Conservation (phyloP, 1,140 invertebrate species). For the Aphelinus certus region DNA sequence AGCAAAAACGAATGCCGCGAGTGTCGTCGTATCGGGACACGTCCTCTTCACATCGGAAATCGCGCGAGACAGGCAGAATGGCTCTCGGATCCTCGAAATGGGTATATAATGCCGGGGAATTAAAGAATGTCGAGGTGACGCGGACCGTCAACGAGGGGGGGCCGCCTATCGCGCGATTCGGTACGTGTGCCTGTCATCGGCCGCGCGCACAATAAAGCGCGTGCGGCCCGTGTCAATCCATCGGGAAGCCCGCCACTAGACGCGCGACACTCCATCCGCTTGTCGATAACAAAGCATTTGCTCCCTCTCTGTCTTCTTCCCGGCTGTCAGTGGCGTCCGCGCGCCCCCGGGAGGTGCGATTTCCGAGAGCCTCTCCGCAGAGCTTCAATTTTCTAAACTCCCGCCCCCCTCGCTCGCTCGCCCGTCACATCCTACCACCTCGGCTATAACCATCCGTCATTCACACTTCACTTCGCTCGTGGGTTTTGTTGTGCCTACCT, state of each 20-base stretch:
- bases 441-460: constrained; percentile 24
- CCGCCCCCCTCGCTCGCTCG: neutral
- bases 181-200: neutral
- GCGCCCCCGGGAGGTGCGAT: neutral
- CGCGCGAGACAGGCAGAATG: too few species aligned
- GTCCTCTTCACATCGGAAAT: too few species aligned
- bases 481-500: too few species aligned
- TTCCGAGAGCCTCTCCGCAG: constrained; percentile 2
- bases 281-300: constrained; percentile 35
- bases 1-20: too few species aligned
- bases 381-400: constrained; percentile 20
- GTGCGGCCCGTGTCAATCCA: constrained; percentile 31
- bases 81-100: too few species aligned
- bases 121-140: too few species aligned
- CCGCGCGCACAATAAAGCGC: neutral
- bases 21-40: too few species aligned
- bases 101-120: too few species aligned
- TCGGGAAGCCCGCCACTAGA: constrained; percentile 37
- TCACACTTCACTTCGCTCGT: constrained; percentile 16
- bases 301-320: constrained; percentile 3
- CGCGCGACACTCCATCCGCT: constrained; percentile 32
- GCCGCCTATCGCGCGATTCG: too few species aligned
- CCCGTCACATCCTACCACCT: too few species aligned
- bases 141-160: too few species aligned
- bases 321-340: neutral